phyloP scores from a whole-genome alignment of 2,888 invertebrate species.

The Thyatira batis region DNA sequence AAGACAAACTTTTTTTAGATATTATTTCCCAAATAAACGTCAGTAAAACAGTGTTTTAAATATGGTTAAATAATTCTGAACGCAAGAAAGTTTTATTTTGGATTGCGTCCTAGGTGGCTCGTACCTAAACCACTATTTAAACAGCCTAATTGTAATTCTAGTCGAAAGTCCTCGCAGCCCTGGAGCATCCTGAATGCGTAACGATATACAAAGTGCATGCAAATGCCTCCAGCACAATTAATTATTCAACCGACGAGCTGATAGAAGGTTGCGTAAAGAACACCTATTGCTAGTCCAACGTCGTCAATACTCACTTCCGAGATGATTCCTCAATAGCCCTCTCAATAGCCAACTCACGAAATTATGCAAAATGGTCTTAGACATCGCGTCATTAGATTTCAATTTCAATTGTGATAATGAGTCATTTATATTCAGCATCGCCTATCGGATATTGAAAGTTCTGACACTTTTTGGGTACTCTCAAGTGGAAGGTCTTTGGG shows the following conservation, averaged over 20 bases:
- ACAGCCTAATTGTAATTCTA: neutral
- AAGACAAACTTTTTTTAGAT: too few species aligned
- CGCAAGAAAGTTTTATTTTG: too few species aligned
- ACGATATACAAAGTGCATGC: slow-evolving; percentile 25
- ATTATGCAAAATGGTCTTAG: slow-evolving; percentile 27
- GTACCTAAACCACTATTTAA: neutral
- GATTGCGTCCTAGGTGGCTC: too few species aligned
- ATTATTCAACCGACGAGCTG: slow-evolving; percentile 33
- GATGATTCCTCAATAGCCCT: slow-evolving; percentile 29
- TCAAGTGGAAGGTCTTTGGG: slow-evolving; percentile 16
- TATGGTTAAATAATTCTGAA: too few species aligned
- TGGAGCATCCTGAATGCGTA: slow-evolving; percentile 23
- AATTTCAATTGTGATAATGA: slow-evolving; percentile 47
- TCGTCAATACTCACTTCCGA: slow-evolving; percentile 56
- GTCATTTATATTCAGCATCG: slow-evolving; percentile 43
- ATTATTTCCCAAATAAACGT: too few species aligned
- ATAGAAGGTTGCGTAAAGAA: slow-evolving; percentile 41
- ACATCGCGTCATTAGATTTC: slow-evolving; percentile 49
- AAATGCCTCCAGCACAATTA: slow-evolving; percentile 31
- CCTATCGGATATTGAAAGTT: slow-evolving; percentile 9
- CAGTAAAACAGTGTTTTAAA: too few species aligned
- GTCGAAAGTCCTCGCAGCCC: slow-evolving; percentile 3
- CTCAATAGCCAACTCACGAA: slow-evolving; percentile 38
- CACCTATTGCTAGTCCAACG: slow-evolving; percentile 39
- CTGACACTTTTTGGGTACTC: slow-evolving; percentile 26